Base-by-base conservation (phyloP, 2,888 invertebrate species). In the Drosophila kambysellisi region DNA sequence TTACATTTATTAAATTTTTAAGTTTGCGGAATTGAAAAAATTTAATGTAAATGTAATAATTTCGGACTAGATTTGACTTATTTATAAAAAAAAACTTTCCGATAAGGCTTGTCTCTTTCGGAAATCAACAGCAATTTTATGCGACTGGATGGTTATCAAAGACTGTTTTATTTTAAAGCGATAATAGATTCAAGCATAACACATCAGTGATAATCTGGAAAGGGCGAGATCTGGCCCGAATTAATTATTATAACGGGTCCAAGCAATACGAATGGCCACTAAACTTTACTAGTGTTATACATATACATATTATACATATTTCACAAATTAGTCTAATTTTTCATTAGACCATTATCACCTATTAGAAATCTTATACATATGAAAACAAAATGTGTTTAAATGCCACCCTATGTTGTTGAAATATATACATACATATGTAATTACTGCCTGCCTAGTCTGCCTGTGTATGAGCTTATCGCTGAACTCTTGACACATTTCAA, bases 401-500 rank as follows among this genome's bases (percentile, higher is more conserved):
- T 70, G 29, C 41, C 17, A 8, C 37, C 46, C 64, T 32, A 63
- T 67, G 25, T 52, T 62, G 4, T 35, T 53, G 30, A 46, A 59
- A n/a, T 37, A 50, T 37, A 25, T 68, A 25, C 57, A 25, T 37
- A 54, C 29, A 30, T 70, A n/a, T 65, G 29, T 51, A 64, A 12
- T 17, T n/a, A 59, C 33, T 39, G 46, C 51, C 37, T 35, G 41
- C n/a, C 50, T 65, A 35, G 48, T 58, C 48, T 46, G 51, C 20
- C 35, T 71, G 59, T 41, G n/a, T 39, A n/a, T 11, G 30, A 39
- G 54, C 77, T 80, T 80, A 80, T 80, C 80, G 48, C 53, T 77
- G 82, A 81, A 82, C 82, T 76, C 65, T 79, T 75, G 82, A 79
- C 82, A 62, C 58, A 77, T 52, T 79, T 79, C 58, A 59, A 50